phyloP scores from a whole-genome alignment of 92 coral and sea anemone genomes.

The Paramuricea clavata region DNA sequence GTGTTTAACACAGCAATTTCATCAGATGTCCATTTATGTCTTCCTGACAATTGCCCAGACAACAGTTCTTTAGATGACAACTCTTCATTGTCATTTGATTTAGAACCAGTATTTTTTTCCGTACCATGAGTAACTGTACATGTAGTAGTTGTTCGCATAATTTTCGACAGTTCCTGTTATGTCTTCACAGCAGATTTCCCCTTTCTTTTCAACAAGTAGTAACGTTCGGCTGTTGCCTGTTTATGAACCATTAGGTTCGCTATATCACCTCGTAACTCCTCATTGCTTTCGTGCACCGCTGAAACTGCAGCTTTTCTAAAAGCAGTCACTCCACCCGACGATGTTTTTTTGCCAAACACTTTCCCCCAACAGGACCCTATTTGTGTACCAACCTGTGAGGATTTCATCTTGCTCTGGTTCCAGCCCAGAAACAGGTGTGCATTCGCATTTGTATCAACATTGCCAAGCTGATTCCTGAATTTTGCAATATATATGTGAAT shows the following conservation, averaged over 20 bases:
- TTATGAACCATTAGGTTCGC: background rate
- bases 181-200: background rate
- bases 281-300: background rate
- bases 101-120: background rate
- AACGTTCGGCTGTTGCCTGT: background rate
- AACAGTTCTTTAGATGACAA: background rate
- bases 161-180: background rate
- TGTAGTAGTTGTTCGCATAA: background rate
- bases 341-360: background rate
- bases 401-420: background rate
- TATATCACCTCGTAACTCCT: background rate
- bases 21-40: background rate
- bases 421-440: background rate
- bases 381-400: slow-evolving; percentile 9
- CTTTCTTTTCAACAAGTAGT: background rate
- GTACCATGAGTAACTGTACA: background rate
- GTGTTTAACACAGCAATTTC: background rate
- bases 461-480: background rate
- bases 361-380: slow-evolving; percentile 33
- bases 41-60: background rate
- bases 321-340: background rate
- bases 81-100: background rate
- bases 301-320: slow-evolving; percentile 6
- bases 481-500: background rate
- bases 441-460: background rate